These are phyloP conservation scores for Drosophila teissieri DNA, from an alignment of 1,140 invertebrate genomes.

Conservation along the genomic window DNA sequence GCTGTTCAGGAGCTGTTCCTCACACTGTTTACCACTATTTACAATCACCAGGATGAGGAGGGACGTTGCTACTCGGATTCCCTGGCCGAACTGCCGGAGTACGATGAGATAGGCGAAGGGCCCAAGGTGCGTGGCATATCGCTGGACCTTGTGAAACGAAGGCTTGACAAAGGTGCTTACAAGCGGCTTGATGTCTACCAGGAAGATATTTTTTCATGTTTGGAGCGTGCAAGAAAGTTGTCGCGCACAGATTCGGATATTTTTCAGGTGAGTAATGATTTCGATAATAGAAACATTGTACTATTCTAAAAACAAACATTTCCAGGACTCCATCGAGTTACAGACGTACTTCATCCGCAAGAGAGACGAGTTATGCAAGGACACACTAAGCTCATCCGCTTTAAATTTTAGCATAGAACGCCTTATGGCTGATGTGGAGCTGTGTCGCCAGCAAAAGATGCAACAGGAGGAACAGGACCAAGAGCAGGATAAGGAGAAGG, in stretches of 20 bases:
- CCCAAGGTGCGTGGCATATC: conserved; percentile 91
- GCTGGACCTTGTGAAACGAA: conserved; percentile 93
- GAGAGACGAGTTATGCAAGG: conserved; percentile 90
- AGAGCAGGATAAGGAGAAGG: conserved; percentile 84
- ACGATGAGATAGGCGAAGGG: conserved; percentile 90
- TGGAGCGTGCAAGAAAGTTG: conserved; percentile 94
- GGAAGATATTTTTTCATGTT: conserved; percentile 97
- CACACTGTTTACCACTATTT: conserved; percentile 96
- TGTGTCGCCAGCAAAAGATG: conserved; percentile 91
- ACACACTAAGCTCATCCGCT: conserved; percentile 94
- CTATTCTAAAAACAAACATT: background rate
- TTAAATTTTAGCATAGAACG: conserved; percentile 91
- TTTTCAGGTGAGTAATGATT: conserved; percentile 85
- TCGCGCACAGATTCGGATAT: conserved; percentile 96
- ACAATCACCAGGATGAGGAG: conserved; percentile 98
- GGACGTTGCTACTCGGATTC: conserved; percentile 98
- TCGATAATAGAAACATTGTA: too few relatives aligned
- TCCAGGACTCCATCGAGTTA: conserved; percentile 96
- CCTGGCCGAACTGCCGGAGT: conserved; percentile 96
- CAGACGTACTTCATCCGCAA: conserved; percentile 96
- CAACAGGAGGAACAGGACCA: conserved; percentile 92
- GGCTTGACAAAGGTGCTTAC: conserved; percentile 94
- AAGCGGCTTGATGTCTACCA: conserved; percentile 97
- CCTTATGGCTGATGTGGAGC: conserved; percentile 90
- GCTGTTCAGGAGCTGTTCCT: conserved; percentile 96